These are phyloP conservation scores for Cossypha heuglini DNA, from an alignment of 2,797 vertebrate genomes.

Conservation along the genomic window DNA sequence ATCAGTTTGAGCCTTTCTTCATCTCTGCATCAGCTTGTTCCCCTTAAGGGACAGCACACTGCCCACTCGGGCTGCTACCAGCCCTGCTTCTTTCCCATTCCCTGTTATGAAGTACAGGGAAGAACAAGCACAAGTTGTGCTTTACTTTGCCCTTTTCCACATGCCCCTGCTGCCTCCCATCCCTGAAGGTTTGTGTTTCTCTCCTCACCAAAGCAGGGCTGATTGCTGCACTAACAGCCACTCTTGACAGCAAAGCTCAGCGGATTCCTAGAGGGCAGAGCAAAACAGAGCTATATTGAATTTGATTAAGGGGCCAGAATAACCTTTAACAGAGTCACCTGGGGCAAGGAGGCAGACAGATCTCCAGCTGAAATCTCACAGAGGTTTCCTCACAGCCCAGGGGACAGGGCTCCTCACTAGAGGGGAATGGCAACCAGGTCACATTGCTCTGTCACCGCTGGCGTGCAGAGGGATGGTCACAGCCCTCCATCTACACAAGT, in stretches of 20 bases:
- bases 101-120: not conserved
- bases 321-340: constrained; percentile 1
- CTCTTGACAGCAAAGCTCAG: constrained; percentile 4
- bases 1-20: not conserved
- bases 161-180: not conserved
- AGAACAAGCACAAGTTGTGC: not conserved
- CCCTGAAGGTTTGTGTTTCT: not conserved
- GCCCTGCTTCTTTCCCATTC: not conserved
- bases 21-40: not conserved
- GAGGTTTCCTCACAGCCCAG: not conserved
- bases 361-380: not conserved
- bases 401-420: not conserved
- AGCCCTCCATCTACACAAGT: not conserved
- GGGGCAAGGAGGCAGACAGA: not conserved
- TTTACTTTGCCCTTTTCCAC: not conserved
- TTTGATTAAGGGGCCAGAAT: constrained; percentile 23
- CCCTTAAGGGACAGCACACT: not conserved
- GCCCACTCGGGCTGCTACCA: not conserved
- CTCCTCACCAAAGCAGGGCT: not conserved
- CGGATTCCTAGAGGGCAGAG: not conserved
- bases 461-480: rapidly evolving
- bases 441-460: not conserved
- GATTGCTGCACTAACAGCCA: not conserved
- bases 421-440: not conserved
- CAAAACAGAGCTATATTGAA: not conserved